These are phyloP conservation scores for Agrochola macilenta DNA, from an alignment of 2,888 invertebrate species.

Conservation along the genomic window DNA sequence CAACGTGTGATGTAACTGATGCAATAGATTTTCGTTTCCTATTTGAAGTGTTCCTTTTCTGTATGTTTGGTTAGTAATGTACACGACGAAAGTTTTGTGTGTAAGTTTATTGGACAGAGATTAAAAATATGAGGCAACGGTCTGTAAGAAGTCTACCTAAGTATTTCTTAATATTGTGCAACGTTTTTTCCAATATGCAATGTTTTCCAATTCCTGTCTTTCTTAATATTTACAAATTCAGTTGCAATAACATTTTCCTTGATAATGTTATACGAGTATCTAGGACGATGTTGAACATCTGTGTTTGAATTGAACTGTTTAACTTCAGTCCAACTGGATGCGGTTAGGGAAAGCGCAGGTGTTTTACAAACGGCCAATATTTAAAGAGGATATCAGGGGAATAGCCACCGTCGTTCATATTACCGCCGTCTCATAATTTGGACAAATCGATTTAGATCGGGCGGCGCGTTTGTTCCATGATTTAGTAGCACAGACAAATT, in stretches of 20 bases:
- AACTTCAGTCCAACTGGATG: slow-evolving; percentile 28
- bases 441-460: slow-evolving; percentile 89
- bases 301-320: slow-evolving; percentile 44
- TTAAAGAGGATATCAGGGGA: slow-evolving; percentile 76
- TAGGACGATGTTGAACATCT: slow-evolving; percentile 34
- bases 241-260: slow-evolving; percentile 22
- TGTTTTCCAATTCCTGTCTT: neutral
- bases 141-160: slow-evolving; percentile 5
- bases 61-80: slow-evolving; percentile 47
- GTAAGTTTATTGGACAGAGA: slow-evolving; percentile 21
- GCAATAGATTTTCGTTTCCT: slow-evolving; percentile 55
- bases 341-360: slow-evolving; percentile 74
- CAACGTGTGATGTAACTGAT: slow-evolving; percentile 33
- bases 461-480: slow-evolving; percentile 88
- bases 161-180: slow-evolving; percentile 53
- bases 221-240: slow-evolving; percentile 27
- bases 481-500: slow-evolving; percentile 89
- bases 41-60: slow-evolving; percentile 62
- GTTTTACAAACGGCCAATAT: slow-evolving; percentile 78
- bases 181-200: slow-evolving; percentile 24
- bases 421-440: slow-evolving; percentile 82
- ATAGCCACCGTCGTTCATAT: slow-evolving; percentile 69
- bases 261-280: neutral
- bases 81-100: slow-evolving; percentile 45
- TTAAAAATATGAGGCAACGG: slow-evolving; percentile 26